Evolutionary conservation across 2,888 invertebrate species (phyloP), one percentile per base, ranked within the genome.

Genomic region (Tiliacea aurago): DNA sequence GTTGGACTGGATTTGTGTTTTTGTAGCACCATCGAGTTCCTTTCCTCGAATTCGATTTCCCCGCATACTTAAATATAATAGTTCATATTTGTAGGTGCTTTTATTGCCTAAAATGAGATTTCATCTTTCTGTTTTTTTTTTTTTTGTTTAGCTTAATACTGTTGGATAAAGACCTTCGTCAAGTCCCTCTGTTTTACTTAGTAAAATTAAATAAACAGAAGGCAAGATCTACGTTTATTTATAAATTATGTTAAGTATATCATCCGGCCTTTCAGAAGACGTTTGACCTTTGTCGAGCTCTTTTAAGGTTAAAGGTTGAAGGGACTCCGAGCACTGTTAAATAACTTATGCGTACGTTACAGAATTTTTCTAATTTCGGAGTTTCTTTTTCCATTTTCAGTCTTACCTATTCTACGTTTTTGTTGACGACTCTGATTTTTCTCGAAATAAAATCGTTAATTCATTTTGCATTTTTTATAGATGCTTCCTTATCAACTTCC

Each of bases 251-350:
- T 71, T 70, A 47, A 23, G 45, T 65, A 59, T 62, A 62, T 65
- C 33, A 80, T 68, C 37, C 37, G 45, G 75, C 43, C 59, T 80
- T 80, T 59, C 56, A 61, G 33, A 58, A 78, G 49, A 61, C 76
- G n/a, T 76, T 80, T 86, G 81, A 87, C 87, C 79, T 87, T 86
- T 81, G n/a, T 33, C 64, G 61, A 69, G 70, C 66, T 80, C 77
- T 76, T 80, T 76, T 66, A 85, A 83, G 76, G 85, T 79, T 62
- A 76, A 83, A 85, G 85, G 73, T 85, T 72, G 33, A 41, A 72
- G 63, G 71, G 74, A 58, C 10, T 28, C 41, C 20, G 45, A 59
- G 33, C 28, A 51, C 53, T 43, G 56, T 76, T 82, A 80, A 78
- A 80, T 84, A 81, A 73, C n/a, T 69, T 74, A 84, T 68, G 53